phyloP scores from a whole-genome alignment of 2,888 invertebrate species.

The Gerris lacustris region DNA sequence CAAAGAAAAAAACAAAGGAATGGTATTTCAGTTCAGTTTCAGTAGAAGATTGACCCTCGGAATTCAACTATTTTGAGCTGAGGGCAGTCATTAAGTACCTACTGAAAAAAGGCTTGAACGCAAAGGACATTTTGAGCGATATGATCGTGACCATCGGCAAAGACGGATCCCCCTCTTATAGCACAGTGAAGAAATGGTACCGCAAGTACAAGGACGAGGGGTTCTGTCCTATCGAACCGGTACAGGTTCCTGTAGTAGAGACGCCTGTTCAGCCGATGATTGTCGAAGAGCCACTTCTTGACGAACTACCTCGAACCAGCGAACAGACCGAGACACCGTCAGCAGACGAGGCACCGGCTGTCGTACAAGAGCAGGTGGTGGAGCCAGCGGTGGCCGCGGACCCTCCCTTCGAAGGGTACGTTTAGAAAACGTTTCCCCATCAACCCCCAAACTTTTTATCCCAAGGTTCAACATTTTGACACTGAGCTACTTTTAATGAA shows the following conservation, averaged over 20 bases:
- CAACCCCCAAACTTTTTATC: neutral
- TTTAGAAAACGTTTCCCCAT: constrained; percentile 3
- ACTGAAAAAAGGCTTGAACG: neutral
- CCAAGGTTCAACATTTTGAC: neutral
- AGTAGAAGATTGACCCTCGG: neutral
- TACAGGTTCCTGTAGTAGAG: neutral
- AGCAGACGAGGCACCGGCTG: neutral
- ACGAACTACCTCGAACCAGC: neutral
- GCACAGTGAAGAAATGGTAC: neutral
- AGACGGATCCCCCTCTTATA: neutral
- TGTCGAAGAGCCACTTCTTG: neutral
- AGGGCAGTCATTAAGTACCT: neutral
- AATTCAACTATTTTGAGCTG: neutral
- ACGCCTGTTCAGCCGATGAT: neutral
- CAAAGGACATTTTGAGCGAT: neutral
- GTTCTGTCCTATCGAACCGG: neutral
- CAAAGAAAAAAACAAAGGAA: neutral
- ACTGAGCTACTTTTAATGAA: neutral
- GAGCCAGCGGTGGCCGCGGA: neutral
- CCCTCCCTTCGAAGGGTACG: neutral
- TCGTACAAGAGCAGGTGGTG: neutral
- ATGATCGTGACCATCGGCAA: neutral
- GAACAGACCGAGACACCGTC: neutral
- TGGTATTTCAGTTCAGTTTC: neutral
- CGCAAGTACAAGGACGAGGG: neutral